phyloP scores from a whole-genome alignment of 2,797 vertebrate species.

The Sebastes taczanowskii region DNA sequence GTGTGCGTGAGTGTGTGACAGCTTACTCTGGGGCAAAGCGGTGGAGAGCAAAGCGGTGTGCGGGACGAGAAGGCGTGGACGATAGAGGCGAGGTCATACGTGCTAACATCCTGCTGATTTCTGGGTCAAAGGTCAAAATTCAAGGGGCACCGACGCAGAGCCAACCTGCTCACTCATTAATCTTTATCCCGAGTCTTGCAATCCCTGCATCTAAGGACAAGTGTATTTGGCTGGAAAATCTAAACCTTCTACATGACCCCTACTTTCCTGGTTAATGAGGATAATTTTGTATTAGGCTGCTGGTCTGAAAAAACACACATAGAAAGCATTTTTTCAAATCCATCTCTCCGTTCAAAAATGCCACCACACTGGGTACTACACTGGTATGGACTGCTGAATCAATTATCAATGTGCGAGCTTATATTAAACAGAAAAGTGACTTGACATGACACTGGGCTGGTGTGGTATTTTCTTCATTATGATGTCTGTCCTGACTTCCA shows the following conservation, averaged over 20 bases:
- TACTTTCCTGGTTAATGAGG: constrained; percentile 27
- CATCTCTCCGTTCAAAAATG: background rate
- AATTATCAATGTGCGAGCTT: constrained; percentile 8
- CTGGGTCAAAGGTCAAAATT: constrained; percentile 70
- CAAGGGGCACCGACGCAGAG: constrained; percentile 53
- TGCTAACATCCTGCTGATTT: constrained; percentile 63
- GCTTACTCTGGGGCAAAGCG: constrained; percentile 59
- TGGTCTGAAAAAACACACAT: constrained; percentile 1
- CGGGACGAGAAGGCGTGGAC: constrained; percentile 37
- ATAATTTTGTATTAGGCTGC: constrained; percentile 28
- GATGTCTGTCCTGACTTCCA: constrained; percentile 7
- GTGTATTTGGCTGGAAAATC: constrained; percentile 44
- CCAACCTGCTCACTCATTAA: constrained; percentile 51
- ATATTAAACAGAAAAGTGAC: constrained; percentile 1
- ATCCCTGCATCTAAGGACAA: constrained; percentile 38
- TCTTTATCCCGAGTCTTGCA: constrained; percentile 54
- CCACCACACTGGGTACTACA: background rate
- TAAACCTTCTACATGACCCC: constrained; percentile 37
- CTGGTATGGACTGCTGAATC: background rate
- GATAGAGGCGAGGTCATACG: constrained; percentile 62
- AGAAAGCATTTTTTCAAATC: background rate
- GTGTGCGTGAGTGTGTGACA: constrained; percentile 46
- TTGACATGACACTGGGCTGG: background rate
- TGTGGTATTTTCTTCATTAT: background rate
- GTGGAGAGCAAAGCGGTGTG: constrained; percentile 33